Evolutionary conservation across 2,888 invertebrate species (phyloP), one percentile per base, ranked within the genome.

Genomic region (Elmis aenea): DNA sequence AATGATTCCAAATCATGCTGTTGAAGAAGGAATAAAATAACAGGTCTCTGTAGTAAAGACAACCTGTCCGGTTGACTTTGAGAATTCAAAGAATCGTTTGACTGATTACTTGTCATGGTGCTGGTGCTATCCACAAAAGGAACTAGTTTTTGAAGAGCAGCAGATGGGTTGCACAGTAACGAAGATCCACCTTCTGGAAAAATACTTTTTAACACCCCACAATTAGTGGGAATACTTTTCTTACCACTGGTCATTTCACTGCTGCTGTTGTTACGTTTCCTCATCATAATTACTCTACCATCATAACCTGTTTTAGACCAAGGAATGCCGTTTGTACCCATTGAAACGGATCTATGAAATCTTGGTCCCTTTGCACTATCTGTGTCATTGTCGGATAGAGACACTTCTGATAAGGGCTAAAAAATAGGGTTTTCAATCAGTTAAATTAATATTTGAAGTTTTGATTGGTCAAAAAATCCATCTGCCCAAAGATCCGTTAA

Each of bases 151-250:
- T 87, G 84, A 20, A 95, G 75, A 13, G 90, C 86, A 12, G 85
- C 80, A 23, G 94, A 94, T 2, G 94, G 94, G 64, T 92, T 87
- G 38, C 91, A 88, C 1, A 95, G 72, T 4, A 94, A 70, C 0
- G 88, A 87, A 9, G 85, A 83, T 3, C 85, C 87, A 6, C 77
- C 81, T 50, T 85, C 85, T 83, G 50, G 27, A 59, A 52, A 37
- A 37, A 20, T 20, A 13, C 10, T 3, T 13, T 8, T 4, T 18
- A 27, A 23, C 11, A 24, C 11, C 11, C 14, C 36, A 13, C 26
- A 27, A 12, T 18, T 24, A 16, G 26, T 22, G 8, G 20, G 22
- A 15, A 16, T 9, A 4, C 57, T 51, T 1, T 51, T 53, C 2
- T 61, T 66, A 64, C 69, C 72, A 40, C 64, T 71, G 5, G 74